Percentiles rank a stretch among this genome's conserved stretches.
phyloP scores from a whole-genome alignment of 2,797 vertebrate genomes.

The Poeciliopsis paucimaculata region DNA sequence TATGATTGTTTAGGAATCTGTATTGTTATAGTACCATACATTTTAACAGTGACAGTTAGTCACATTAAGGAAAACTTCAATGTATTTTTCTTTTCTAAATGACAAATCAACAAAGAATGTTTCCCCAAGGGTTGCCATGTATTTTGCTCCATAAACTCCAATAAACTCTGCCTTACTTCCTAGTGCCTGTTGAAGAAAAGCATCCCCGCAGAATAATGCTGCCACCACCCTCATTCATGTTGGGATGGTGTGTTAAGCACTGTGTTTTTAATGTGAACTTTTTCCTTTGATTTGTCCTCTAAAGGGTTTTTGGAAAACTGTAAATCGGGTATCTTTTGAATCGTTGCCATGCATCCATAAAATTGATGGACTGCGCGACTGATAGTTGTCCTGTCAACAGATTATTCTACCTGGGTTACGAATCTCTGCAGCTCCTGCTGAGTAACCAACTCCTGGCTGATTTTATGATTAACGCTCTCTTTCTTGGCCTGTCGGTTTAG shows the following conservation, averaged over 20 bases:
- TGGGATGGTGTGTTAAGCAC: neutral
- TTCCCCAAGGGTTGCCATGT: neutral
- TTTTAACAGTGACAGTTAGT: neutral
- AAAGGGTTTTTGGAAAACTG: neutral
- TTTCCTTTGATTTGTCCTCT: neutral
- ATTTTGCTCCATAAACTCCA: neutral
- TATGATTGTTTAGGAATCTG: neutral
- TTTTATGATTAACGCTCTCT: neutral
- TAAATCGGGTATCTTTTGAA: neutral
- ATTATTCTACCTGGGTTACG: neutral
- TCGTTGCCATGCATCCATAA: neutral
- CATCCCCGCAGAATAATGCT: neutral
- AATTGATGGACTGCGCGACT: neutral
- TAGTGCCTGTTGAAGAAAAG: neutral
- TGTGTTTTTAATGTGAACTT: neutral
- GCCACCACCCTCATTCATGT: neutral
- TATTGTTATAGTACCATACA: neutral
- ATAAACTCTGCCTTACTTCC: neutral
- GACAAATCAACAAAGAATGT: neutral
- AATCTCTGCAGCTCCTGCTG: neutral
- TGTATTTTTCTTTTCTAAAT: neutral
- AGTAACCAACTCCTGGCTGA: neutral
- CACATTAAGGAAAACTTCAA: neutral
- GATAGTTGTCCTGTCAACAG: neutral
- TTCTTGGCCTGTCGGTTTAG: neutral